Conservation (phyloP, 2,113 vertebrate species). For the Oncorhynchus keta region DNA sequence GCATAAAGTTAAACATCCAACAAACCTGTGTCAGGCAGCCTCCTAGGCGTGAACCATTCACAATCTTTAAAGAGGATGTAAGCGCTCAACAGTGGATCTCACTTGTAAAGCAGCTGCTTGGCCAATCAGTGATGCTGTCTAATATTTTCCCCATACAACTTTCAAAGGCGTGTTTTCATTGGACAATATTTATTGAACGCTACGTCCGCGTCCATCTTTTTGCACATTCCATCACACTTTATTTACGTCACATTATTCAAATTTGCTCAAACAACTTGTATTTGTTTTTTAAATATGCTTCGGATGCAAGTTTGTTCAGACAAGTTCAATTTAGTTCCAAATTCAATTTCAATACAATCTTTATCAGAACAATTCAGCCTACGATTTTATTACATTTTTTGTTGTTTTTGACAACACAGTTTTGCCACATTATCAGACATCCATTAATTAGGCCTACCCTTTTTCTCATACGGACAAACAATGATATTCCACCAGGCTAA, state of each 20-base stretch:
- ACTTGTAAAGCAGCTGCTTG: constrained; percentile 5
- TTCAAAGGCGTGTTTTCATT: constrained; percentile 56
- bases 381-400: no score
- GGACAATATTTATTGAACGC: constrained; percentile 19
- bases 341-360: no score
- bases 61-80: constrained; percentile 20
- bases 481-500: no score
- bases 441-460: no score
- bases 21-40: constrained; percentile 58
- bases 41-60: constrained; percentile 24
- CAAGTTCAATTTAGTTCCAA: no score
- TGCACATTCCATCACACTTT: no score
- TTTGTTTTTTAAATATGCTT: neutral
- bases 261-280: neutral
- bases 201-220: neutral
- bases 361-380: no score
- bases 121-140: constrained; percentile 56
- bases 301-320: no score
- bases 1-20: constrained; percentile 27
- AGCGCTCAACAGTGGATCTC: constrained; percentile 24
- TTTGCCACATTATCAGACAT: no score
- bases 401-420: no score
- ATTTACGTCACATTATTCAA: no score
- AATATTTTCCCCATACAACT: constrained; percentile 10
- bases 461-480: no score